Percentiles rank a stretch among this genome's conserved stretches.
These are phyloP conservation scores for Alces alces DNA, from an alignment of 2,113 vertebrate genomes.

Conservation along the genomic window DNA sequence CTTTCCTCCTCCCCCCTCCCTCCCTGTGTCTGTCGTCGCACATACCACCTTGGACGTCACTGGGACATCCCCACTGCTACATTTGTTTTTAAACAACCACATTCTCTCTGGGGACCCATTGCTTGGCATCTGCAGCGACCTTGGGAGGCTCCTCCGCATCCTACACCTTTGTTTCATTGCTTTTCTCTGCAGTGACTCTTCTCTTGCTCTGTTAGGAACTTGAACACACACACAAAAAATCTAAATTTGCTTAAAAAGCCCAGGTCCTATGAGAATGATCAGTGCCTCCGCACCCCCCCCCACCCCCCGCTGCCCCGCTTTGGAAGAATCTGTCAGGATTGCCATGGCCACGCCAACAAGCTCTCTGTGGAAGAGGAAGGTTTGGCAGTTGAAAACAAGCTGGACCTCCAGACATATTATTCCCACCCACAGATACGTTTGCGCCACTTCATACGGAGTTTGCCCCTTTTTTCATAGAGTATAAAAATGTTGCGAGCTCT, in stretches of 20 bases:
- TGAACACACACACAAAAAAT: slow-evolving; percentile 43
- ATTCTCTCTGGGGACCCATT: slow-evolving; percentile 79
- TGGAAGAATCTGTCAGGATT: slow-evolving; percentile 62
- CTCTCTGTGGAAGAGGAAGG: slow-evolving; percentile 59
- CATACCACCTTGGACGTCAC: slow-evolving; percentile 88
- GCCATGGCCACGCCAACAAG: neutral
- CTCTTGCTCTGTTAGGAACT: slow-evolving; percentile 91
- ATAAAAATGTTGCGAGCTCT: slow-evolving; percentile 30
- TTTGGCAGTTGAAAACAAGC: slow-evolving; percentile 67
- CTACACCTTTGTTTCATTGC: slow-evolving; percentile 89
- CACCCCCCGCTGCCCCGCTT: neutral
- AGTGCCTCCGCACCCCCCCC: slow-evolving; percentile 54
- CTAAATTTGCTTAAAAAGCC: slow-evolving; percentile 77
- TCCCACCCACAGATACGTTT: slow-evolving; percentile 35
- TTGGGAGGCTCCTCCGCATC: slow-evolving; percentile 89
- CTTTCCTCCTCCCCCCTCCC: slow-evolving; percentile 70
- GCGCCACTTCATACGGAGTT: slow-evolving; percentile 44
- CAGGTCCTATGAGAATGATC: slow-evolving; percentile 69
- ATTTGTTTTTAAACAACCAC: slow-evolving; percentile 78
- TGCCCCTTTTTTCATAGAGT: slow-evolving; percentile 52
- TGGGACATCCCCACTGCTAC: slow-evolving; percentile 84
- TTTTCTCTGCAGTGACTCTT: slow-evolving; percentile 88
- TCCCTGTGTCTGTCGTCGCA: slow-evolving; percentile 80
- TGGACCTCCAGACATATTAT: slow-evolving; percentile 57
- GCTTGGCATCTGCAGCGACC: slow-evolving; percentile 86